phyloP scores from a whole-genome alignment of 2,888 invertebrate genomes.

The Hyppa rectilinea region DNA sequence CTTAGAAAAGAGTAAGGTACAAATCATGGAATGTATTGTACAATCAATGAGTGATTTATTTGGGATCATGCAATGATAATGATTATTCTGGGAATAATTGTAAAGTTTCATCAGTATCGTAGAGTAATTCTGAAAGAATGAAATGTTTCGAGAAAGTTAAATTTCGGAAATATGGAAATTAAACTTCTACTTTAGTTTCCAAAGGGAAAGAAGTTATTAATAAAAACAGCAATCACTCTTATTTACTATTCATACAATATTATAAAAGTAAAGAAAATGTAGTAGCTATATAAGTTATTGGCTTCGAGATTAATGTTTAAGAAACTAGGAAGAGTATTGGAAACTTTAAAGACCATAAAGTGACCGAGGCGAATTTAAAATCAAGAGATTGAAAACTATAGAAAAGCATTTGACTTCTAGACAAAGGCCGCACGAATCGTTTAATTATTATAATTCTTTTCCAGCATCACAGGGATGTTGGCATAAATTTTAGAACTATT shows the following conservation, averaged over 20 bases:
- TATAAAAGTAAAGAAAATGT: neutral
- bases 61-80: constrained; percentile 63
- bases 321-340: neutral
- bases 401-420: neutral
- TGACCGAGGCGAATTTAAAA: neutral
- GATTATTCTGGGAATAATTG: constrained; percentile 24
- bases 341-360: neutral
- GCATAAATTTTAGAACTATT: neutral
- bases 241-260: neutral
- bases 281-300: neutral
- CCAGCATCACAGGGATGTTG: too few relatives aligned
- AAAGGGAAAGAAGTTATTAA: neutral
- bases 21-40: constrained; percentile 53
- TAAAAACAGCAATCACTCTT: neutral
- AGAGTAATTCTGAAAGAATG: neutral
- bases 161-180: neutral
- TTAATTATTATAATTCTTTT: neutral
- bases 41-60: constrained; percentile 57
- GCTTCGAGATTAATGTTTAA: neutral
- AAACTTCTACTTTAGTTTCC: neutral
- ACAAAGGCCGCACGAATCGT: neutral
- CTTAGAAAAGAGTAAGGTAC: constrained; percentile 41
- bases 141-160: too few relatives aligned
- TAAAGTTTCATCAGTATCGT: neutral
- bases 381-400: too few relatives aligned